phyloP scores from a whole-genome alignment of 1,140 invertebrate genomes.

The Plectrocnemia conspersa region DNA sequence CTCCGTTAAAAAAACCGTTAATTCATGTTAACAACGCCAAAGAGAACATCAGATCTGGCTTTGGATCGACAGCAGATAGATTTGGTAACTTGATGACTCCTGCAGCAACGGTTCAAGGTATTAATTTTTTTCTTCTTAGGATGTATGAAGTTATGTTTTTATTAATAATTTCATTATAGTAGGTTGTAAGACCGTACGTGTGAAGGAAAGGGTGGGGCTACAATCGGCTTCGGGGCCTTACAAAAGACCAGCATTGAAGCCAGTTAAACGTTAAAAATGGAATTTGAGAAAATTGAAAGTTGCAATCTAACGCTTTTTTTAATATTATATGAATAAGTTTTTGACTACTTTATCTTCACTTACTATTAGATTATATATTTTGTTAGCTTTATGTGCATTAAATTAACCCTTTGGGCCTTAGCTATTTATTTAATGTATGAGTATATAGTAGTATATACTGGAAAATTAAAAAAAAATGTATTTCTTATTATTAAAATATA shows the following conservation, averaged over 20 bases:
- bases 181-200: slow-evolving; percentile 26
- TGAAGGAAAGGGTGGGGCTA: slow-evolving; percentile 19
- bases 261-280: no score
- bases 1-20: slow-evolving; percentile 13
- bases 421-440: no score
- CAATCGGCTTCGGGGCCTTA: slow-evolving; percentile 14
- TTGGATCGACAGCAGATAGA: slow-evolving; percentile 28
- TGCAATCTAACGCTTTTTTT: no score
- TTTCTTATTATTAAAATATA: no score
- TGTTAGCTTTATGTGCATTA: no score
- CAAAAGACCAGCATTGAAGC: slow-evolving; percentile 10
- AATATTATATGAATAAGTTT: no score
- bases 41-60: slow-evolving; percentile 30
- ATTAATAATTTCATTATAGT: slow-evolving; percentile 18
- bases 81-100: slow-evolving; percentile 10
- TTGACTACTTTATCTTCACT: no score
- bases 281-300: no score
- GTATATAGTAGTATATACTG: no score
- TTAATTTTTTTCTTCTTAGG: background rate
- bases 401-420: no score
- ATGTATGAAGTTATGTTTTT: background rate
- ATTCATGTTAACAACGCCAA: background rate
- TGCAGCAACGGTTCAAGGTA: slow-evolving; percentile 18
- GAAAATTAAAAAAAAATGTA: no score
- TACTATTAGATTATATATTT: no score